These are phyloP conservation scores for Brachionus asplanchnoidis DNA, from an alignment of 1,140 invertebrate species.

Conservation along the genomic window DNA sequence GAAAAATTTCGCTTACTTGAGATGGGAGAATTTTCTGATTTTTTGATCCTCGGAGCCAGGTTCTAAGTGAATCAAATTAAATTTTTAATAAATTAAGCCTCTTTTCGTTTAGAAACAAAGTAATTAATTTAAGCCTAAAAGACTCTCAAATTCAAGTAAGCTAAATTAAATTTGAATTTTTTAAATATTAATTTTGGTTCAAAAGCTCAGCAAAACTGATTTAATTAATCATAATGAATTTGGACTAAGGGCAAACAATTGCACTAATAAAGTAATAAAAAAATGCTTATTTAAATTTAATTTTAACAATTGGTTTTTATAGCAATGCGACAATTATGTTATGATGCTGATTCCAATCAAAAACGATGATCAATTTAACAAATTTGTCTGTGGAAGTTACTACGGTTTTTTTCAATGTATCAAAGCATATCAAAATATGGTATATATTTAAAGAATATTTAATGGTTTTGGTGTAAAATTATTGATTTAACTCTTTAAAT, in stretches of 20 bases:
- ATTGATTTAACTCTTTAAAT: too few species aligned
- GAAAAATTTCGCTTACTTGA: neutral
- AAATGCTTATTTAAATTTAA: too few species aligned
- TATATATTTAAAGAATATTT: neutral
- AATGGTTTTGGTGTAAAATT: too few species aligned
- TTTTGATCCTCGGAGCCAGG: neutral
- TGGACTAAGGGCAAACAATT: neutral
- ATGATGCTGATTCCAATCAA: neutral
- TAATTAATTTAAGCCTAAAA: neutral
- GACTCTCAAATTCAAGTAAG: neutral
- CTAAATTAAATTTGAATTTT: neutral
- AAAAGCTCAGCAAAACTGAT: neutral
- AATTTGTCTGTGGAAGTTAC: slow-evolving; percentile 6
- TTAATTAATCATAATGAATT: neutral
- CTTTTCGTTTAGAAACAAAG: neutral
- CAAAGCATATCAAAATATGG: neutral
- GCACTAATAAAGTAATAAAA: neutral
- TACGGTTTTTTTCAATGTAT: slow-evolving; percentile 19
- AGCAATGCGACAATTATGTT: neutral
- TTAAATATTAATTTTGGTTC: neutral
- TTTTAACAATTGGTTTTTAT: too few species aligned
- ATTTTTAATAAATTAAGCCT: neutral
- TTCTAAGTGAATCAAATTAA: neutral
- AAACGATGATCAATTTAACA: neutral
- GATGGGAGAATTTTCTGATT: neutral